Evolutionary conservation across 2,113 vertebrate genomes (phyloP), one percentile per base, ranked within the genome.

Genomic region (Canis aureus): DNA sequence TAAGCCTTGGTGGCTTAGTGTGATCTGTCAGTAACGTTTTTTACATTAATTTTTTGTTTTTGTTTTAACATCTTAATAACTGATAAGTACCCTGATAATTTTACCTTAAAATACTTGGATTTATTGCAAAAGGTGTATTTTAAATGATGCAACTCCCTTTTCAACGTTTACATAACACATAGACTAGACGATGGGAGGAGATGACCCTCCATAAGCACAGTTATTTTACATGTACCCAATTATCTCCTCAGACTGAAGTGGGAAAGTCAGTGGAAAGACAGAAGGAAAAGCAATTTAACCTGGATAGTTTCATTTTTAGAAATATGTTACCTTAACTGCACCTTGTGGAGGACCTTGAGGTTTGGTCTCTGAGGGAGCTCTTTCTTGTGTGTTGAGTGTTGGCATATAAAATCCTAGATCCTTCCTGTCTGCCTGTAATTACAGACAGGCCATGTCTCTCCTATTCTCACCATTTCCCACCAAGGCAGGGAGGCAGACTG

Each of bases 271-370:
- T 82, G 62, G 60, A 74, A 79, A 88, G 67, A 17, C 66, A 93
- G 8, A 86, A 51, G 57, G 43, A 59, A 89, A 96, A 84, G 62
- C 51, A 62, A 15, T 32, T 60, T 35, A 73, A 57, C 80, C 62
- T 67, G 51, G 67, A 22, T 29, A 79, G 12, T 87, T 87, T 93
- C 74, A 35, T 35, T 73, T 93, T 76, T 64, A 79, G 84, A 95
- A 87, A n/a, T 59, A 27, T 20, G 32, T 27, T 25, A 29, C n/a
- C 49, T 53, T 80, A 67, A 8, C 29, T 29, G 71, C 25, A 22
- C 53, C 32, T 60, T 38, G 62, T 69, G 51, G 59, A 57, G 84
- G 57, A 81, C 19, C 6, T 8, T 60, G 69, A 20, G 38, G 90
- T 9, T 29, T 78, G 43, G 3, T 91, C 20, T 76, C 4, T 38